Base-by-base conservation (phyloP, 2,797 vertebrate genomes). In the Tapera naevia region DNA sequence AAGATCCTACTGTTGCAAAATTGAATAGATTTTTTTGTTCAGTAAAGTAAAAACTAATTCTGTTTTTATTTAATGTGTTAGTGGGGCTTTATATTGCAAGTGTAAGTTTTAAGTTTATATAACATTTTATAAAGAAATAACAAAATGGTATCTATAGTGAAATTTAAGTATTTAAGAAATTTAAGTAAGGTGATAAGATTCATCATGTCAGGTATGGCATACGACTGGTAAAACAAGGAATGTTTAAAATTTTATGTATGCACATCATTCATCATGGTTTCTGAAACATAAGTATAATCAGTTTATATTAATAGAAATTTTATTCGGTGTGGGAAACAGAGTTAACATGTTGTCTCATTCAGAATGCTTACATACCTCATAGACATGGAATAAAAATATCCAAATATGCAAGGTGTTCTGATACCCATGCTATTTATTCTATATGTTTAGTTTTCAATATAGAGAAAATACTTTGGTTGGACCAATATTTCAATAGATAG, bases 61-160 rank as follows among this genome's bases (percentile, higher is more conserved):
- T 81, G 51, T 57, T 86, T 30, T 86, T 92, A 95, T 93, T 95
- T 93, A 94, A 58, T 79, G 28, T 84, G 32, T 93, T 95, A 93
- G 91, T 80, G 39, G 39, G 94, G 51, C 62, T 69, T 89, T n/a
- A n/a, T n/a, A n/a, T 4, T 5, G 0, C 37, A 67, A 57, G 6
- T 54, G 39, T 41, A 41, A 10, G 14, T 14, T 41, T 10, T 41
- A 41, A 41, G 39, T 41, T 41, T 14, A 41, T 41, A 14, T 41
- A 41, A 41, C 3, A 17, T 22, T 50, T 24, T 12, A 51, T n/a
- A 62, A 80, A 13, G 3, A 83, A 82, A 62, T 18, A 78, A 37
- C 2, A 70, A 73, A 92, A 58, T 54, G 1, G 1, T 7, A n/a
- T 11, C 22, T 58, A 8, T 12, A 17, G 5, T 22, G 24, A 91